Evolutionary conservation across 92 coral and sea anemone genomes (phyloP), one percentile per base, ranked within the genome.

Genomic region (Heteractis magnifica): DNA sequence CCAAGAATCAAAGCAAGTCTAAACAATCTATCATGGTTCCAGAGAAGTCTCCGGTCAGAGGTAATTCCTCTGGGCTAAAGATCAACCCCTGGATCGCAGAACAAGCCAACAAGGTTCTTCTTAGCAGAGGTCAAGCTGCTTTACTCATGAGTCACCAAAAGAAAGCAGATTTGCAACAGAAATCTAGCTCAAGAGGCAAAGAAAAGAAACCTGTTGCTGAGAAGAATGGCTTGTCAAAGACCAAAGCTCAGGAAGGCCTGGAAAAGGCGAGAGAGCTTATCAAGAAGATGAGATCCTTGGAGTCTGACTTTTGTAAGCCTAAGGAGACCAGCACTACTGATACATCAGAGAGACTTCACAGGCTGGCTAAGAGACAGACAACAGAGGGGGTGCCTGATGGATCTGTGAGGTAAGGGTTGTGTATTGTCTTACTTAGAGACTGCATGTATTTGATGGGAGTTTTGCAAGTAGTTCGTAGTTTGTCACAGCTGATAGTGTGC

Each of bases 1-100:
- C 14, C 68, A 80, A 62, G 65, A 41, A 6, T 68, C 14, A 77
- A 11, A 16, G 76, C 48, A 56, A 51, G 5, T 7, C 83, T 16
- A 88, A 78, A 53, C 84, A 49, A 26, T 52, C 77, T 4, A 52
- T 76, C 8, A 77, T 77, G 65, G 77, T 70, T 6, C 48, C 41
- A 49, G 77, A 49, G 34, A 81, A 81, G 64, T 81, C 79, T 64
- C 90, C 88, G 7, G 88, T 89, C 16, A 87, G 80, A 79, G 80
- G 87, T 53, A 75, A 77, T 77, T 83, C 85, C 5, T 84, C 80
- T 55, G 96, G 99, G 11, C 65, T 94, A 26, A 94, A 94, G 87
- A 77, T 80, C 50, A 90, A 96, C 53, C 98, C 99, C 6, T 96
- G 99, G 99, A 94, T 96, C 10, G 91, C 95, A 56, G 99, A 96